Evolutionary conservation across 2,888 invertebrate species (phyloP).

Genomic region (Agrotis exclamationis): DNA sequence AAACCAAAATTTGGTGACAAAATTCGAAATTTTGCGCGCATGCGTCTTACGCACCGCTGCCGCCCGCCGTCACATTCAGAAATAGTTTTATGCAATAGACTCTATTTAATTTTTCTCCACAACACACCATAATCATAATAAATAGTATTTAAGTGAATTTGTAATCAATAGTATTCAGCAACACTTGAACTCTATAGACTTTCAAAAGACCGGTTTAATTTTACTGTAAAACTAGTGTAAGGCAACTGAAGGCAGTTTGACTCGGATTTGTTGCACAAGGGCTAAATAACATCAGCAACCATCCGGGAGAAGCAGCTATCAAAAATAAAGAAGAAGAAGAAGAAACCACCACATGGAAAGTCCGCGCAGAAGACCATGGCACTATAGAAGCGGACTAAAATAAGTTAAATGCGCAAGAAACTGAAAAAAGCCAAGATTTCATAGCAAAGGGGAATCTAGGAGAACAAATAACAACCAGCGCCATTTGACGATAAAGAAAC

Average conservation of each 20-base stretch:
- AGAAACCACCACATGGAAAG: slow-evolving; percentile 80
- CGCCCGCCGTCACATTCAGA: slow-evolving; percentile 90
- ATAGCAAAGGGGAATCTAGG: slow-evolving; percentile 87
- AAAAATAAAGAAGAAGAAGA: slow-evolving; percentile 77
- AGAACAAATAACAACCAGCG: slow-evolving; percentile 85
- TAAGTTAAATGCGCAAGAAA: slow-evolving; percentile 89
- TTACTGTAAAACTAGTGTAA: slow-evolving; percentile 88
- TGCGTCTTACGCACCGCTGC: slow-evolving; percentile 83
- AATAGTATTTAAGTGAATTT: slow-evolving; percentile 89
- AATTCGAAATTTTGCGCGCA: slow-evolving; percentile 88
- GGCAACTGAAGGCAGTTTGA: slow-evolving; percentile 88
- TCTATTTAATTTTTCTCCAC: slow-evolving; percentile 84
- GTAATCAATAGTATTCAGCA: slow-evolving; percentile 89
- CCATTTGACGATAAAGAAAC: slow-evolving; percentile 92
- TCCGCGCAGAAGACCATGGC: slow-evolving; percentile 82
- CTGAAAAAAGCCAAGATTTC: slow-evolving; percentile 86
- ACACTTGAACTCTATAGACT: slow-evolving; percentile 89
- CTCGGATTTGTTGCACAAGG: slow-evolving; percentile 87
- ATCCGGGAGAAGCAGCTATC: slow-evolving; percentile 86
- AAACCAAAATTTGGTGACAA: slow-evolving; percentile 85
- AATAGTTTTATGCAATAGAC: slow-evolving; percentile 90
- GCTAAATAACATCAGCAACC: slow-evolving; percentile 86
- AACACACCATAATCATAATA: slow-evolving; percentile 81
- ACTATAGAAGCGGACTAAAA: slow-evolving; percentile 80
- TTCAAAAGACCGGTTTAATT: slow-evolving; percentile 85